phyloP scores from a whole-genome alignment of 2,797 vertebrate species.

The Eremophila alpestris region DNA sequence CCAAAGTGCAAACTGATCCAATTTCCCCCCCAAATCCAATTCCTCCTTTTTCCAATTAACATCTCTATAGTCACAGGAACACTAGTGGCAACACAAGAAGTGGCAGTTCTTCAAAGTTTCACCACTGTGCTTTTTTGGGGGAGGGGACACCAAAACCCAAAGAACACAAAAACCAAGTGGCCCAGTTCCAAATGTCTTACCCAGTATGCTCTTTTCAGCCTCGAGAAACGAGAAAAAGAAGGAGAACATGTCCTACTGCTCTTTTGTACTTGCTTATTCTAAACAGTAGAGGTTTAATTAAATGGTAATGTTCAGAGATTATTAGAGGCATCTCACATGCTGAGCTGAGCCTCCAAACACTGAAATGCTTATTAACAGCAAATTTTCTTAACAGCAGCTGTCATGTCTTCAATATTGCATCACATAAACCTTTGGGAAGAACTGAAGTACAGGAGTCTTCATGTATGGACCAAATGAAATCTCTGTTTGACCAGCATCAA shows the following conservation, averaged over 20 bases:
- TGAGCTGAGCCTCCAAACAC: background rate
- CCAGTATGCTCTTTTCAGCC: background rate
- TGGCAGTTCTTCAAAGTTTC: background rate
- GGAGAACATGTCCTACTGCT: background rate
- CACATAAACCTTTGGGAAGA: background rate
- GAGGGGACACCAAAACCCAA: background rate
- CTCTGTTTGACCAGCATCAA: background rate
- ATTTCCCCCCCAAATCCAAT: background rate
- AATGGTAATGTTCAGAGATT: background rate
- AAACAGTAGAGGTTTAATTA: background rate
- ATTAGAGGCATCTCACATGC: background rate
- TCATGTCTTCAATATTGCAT: background rate
- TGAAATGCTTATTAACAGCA: background rate
- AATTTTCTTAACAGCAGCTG: background rate
- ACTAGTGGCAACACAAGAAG: background rate
- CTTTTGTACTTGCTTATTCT: background rate
- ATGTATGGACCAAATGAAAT: background rate
- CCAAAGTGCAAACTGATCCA: background rate
- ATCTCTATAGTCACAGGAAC: background rate
- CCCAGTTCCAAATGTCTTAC: background rate
- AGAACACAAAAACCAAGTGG: background rate
- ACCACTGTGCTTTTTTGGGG: background rate
- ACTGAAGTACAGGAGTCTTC: background rate
- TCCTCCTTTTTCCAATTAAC: background rate
- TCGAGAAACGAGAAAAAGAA: slow-evolving; percentile 16